A percentile compares a stretch with the other conserved stretches of the same genome.
Conservation (phyloP, 1,140 invertebrate genomes). For the Rhyacophila brunnea region DNA sequence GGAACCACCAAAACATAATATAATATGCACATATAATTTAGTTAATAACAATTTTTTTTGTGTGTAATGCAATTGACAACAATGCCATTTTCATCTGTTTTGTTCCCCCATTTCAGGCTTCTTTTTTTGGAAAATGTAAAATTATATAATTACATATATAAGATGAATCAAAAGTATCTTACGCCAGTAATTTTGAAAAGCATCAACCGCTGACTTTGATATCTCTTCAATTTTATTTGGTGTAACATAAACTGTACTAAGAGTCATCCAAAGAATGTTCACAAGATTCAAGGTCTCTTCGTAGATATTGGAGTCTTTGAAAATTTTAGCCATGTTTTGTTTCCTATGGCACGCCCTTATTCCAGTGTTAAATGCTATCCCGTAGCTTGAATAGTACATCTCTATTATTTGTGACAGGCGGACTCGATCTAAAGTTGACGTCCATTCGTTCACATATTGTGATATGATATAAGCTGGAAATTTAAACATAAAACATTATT, state of each 20-base stretch:
- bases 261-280: constrained; percentile 45
- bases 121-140: not conserved
- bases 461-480: constrained; percentile 61
- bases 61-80: too few relatives aligned
- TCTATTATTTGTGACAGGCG: constrained; percentile 65
- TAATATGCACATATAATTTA: too few relatives aligned
- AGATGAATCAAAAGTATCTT: constrained; percentile 35
- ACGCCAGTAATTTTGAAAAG: constrained; percentile 50
- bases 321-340: constrained; percentile 47
- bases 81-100: too few relatives aligned
- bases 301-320: constrained; percentile 42
- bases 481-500: constrained; percentile 12
- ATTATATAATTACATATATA: constrained; percentile 6
- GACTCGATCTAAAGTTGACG: constrained; percentile 48
- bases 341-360: constrained; percentile 59
- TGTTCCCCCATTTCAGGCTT: too few relatives aligned
- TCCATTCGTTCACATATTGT: constrained; percentile 54
- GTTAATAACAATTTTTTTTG: too few relatives aligned
- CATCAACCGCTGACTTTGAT: constrained; percentile 42
- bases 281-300: constrained; percentile 47
- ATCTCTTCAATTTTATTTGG: constrained; percentile 46
- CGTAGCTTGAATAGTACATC: constrained; percentile 67
- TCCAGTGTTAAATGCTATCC: constrained; percentile 55
- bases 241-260: constrained; percentile 46
- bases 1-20: too few relatives aligned